Base-by-base conservation (phyloP, 2,797 vertebrate species). In the Malacoctenus gilli region DNA sequence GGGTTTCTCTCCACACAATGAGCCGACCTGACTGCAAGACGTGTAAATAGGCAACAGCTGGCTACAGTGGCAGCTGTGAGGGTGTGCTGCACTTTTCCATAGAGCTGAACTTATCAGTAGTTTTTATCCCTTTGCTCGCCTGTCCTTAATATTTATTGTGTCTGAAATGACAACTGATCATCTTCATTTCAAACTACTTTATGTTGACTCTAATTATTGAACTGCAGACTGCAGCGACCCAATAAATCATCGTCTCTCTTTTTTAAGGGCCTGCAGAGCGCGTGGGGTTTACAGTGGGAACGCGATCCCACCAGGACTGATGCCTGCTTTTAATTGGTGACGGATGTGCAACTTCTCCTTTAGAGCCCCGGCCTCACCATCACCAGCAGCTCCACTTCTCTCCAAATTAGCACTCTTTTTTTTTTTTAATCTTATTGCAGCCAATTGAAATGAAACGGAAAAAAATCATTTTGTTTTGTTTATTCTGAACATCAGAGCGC, bases 381-480 rank as follows among this genome's bases (percentile, higher is more conserved):
- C 56, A 49, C 15, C 36, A 66, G 31, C 15, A 22, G 16, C 70
- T 80, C 38, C 54, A 56, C 67, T 76, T 75, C 43, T 50, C 48
- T 32, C 55, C 21, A 58, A 65, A 67, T 8, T 5, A 58, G 75
- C 23, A 30, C 47, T 28, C 47, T 47, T 74, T 14, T n/a, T n/a
- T n/a, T n/a, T n/a, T n/a, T n/a, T n/a, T 28, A 28, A 74, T 63
- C 39, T 63, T 16, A 70, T 63, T 68, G 73, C n/a, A 30, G 18
- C 57, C 59, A 53, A 80, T 70, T 85, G 58, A 68, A 59, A 61
- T 69, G 42, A 75, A 71, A 68, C 52, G n/a, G n/a, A n/a, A n/a
- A 38, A 66, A 72, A 70, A 60, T 18, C 7, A 51, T 38, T 62
- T 37, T 46, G 42, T 40, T 58, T 18, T 38, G 43, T 56, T 72